Evolutionary conservation across 2,888 invertebrate species (phyloP).

Genomic region (Stegophylla sp.): DNA sequence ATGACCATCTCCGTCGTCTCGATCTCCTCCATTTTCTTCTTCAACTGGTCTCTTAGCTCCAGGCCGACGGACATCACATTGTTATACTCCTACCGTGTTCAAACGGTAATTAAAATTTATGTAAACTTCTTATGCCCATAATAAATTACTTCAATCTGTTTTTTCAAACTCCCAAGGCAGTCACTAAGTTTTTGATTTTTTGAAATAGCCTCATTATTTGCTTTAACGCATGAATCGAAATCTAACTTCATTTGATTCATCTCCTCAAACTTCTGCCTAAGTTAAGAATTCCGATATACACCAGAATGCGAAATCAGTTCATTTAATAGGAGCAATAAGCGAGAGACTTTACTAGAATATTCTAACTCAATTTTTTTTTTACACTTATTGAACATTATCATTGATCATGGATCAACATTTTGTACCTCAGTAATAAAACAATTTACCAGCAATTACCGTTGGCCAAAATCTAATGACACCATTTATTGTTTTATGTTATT

Average conservation of each 20-base stretch:
- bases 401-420: too few relatives aligned
- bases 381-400: too few relatives aligned
- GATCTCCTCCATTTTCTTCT: not conserved
- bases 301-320: too few relatives aligned
- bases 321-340: too few relatives aligned
- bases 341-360: too few relatives aligned
- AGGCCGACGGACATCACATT: too few relatives aligned
- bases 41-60: not conserved
- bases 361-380: too few relatives aligned
- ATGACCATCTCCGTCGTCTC: slow-evolving; percentile 13
- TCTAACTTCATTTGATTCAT: not conserved
- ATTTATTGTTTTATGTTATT: too few relatives aligned
- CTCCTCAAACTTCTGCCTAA: not conserved
- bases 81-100: not conserved
- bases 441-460: too few relatives aligned
- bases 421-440: too few relatives aligned
- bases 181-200: too few relatives aligned
- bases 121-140: not conserved
- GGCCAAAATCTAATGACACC: too few relatives aligned
- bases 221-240: not conserved
- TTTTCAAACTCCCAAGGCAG: not conserved
- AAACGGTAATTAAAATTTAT: not conserved
- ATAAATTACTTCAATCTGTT: not conserved
- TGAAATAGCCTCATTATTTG: not conserved
- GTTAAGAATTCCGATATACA: not conserved